Base-by-base conservation (phyloP, 2,797 vertebrate species). In the Hoplostethus mediterraneus region DNA sequence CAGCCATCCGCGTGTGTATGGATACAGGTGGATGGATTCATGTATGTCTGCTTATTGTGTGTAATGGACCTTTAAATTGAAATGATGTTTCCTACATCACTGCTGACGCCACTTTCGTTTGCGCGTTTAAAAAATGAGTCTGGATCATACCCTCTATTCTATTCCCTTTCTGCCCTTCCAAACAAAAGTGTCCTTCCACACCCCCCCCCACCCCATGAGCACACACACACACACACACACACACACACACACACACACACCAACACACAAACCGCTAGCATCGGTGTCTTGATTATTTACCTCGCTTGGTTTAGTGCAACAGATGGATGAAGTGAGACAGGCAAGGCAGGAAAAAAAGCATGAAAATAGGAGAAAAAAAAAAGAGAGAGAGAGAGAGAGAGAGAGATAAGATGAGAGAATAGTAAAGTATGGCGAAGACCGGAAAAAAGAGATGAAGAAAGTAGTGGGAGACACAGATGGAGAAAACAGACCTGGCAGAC, bases 321-420 rank as follows among this genome's bases (percentile, higher is more conserved):
- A 90, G 89, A 92, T 86, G 89, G 89, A 85, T 80, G 60, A 44
- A 70, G 59, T 57, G 81, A 73, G 80, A 68, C 73, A 76, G 80
- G 38, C 51, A 12, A 71, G 25, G 75, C 21, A 21, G 21, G 21
- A 11, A 42, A 65, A 72, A 64, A 17, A 73, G 52, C 21, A 70
- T 65, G 69, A 45, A 71, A 66, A 76, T 3, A 47, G 17, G 63
- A 53, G 51, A 53, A 1, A 38, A 80, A 63, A 74, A 65, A 65
- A 45, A 44, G 58, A 33, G 48, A 80, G 33, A 52, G 49, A 49
- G 48, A 3, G 0, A 5, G 36, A 25, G 55, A 57, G 13, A 16
- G 55, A 6, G 33, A 33, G 3, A 73, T 30, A 38, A 63, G 40
- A 73, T 63, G 63, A 63, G 25, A 76, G 53, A 81, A 70, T 16